These are phyloP conservation scores for Coracopsis vasa DNA, from an alignment of 2,113 vertebrate genomes.

Conservation along the genomic window DNA sequence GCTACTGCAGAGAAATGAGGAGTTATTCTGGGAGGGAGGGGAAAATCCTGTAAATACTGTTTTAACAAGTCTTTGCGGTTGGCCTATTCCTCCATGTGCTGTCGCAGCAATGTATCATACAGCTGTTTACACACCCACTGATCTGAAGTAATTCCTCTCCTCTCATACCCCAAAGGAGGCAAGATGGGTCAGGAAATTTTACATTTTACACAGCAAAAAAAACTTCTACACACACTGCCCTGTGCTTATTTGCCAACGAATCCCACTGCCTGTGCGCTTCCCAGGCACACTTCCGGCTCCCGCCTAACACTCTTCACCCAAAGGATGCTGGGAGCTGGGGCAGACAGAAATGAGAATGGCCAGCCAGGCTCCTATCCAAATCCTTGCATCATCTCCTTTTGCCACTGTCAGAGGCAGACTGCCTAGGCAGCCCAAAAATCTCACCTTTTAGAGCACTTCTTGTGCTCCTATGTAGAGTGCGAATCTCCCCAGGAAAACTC, in stretches of 20 bases:
- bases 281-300: background rate
- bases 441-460: background rate
- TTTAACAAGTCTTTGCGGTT: slow-evolving; percentile 4
- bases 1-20: background rate
- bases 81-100: background rate
- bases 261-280: background rate
- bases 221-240: background rate
- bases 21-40: background rate
- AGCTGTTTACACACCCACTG: slow-evolving; percentile 4
- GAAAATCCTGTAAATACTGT: background rate
- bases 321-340: background rate
- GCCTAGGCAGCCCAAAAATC: background rate
- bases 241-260: background rate
- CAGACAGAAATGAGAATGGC: background rate
- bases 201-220: background rate
- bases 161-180: background rate
- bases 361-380: background rate
- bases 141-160: background rate
- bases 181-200: background rate
- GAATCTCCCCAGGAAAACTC: background rate
- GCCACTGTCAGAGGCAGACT: background rate
- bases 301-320: background rate
- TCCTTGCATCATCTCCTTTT: background rate
- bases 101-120: background rate
- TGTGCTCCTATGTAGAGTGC: background rate